Percentiles rank a stretch among this genome's conserved stretches.
These are phyloP conservation scores for Apodemia mormo DNA, from an alignment of 2,888 invertebrate genomes.

Conservation along the genomic window DNA sequence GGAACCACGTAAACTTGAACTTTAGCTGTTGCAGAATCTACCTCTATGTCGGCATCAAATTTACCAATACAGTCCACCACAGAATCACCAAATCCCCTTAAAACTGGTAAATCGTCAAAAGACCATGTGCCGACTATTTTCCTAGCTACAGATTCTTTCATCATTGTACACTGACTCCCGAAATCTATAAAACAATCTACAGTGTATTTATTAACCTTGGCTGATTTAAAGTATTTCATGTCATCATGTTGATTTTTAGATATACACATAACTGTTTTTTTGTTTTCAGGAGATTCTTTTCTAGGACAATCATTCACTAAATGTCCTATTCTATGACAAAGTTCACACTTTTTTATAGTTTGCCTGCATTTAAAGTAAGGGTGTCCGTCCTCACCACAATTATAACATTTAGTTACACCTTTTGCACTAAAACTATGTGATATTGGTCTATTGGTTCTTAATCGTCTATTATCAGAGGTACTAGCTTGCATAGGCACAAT, in stretches of 20 bases:
- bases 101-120: not conserved
- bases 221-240: not conserved
- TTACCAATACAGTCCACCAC: slow-evolving; percentile 4
- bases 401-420: slow-evolving; percentile 31
- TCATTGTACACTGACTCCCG: too few relatives aligned
- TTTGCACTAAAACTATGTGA: too few relatives aligned
- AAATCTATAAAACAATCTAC: too few relatives aligned
- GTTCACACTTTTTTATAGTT: slow-evolving; percentile 32
- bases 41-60: not conserved
- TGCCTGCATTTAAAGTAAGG: slow-evolving; percentile 31
- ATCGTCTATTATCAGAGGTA: not conserved
- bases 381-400: slow-evolving; percentile 35
- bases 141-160: too few relatives aligned
- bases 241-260: not conserved
- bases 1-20: not conserved
- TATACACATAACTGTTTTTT: not conserved
- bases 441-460: not conserved
- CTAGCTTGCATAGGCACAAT: not conserved
- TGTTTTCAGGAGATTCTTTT: too few relatives aligned
- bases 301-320: not conserved
- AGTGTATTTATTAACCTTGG: not conserved
- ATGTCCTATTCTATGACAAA: slow-evolving; percentile 25
- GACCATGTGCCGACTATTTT: not conserved
- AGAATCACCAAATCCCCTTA: slow-evolving; percentile 9
- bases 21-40: not conserved